Conservation (phyloP, 1,140 invertebrate species). For the Calliopsis andreniformis region DNA sequence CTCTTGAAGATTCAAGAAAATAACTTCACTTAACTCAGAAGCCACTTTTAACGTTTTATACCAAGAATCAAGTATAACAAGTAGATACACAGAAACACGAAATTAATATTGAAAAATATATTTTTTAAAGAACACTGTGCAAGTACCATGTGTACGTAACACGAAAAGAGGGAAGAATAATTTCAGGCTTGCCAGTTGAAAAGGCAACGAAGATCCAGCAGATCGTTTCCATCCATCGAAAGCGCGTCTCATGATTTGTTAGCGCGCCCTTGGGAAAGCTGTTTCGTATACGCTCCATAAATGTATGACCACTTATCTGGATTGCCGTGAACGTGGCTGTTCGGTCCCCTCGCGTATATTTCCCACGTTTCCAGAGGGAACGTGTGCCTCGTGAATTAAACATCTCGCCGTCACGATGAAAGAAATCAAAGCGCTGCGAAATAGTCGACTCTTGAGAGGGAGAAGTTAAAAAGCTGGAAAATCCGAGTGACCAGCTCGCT, state of each 20-base stretch:
- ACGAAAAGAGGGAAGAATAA: neutral
- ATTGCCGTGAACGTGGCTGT: conserved; percentile 75
- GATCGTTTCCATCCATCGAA: conserved; percentile 15
- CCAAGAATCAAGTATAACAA: no score
- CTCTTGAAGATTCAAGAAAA: no score
- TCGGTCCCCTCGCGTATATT: conserved; percentile 70
- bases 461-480: conserved; percentile 74
- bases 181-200: no score
- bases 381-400: conserved; percentile 79
- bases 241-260: conserved; percentile 57
- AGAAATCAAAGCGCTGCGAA: conserved; percentile 11
- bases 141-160: no score
- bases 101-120: no score
- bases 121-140: no score
- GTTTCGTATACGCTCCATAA: conserved; percentile 73
- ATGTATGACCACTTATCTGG: conserved; percentile 82
- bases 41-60: no score
- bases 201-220: neutral
- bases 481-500: conserved; percentile 40
- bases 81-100: no score
- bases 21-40: no score
- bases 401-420: conserved; percentile 61
- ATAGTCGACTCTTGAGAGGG: conserved; percentile 1
- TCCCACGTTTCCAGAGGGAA: conserved; percentile 50
- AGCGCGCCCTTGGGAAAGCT: conserved; percentile 28